A percentile compares a stretch with the other conserved stretches of the same genome.
Conservation (phyloP, 2,888 invertebrate species). For the Gnatocerus cornutus region DNA sequence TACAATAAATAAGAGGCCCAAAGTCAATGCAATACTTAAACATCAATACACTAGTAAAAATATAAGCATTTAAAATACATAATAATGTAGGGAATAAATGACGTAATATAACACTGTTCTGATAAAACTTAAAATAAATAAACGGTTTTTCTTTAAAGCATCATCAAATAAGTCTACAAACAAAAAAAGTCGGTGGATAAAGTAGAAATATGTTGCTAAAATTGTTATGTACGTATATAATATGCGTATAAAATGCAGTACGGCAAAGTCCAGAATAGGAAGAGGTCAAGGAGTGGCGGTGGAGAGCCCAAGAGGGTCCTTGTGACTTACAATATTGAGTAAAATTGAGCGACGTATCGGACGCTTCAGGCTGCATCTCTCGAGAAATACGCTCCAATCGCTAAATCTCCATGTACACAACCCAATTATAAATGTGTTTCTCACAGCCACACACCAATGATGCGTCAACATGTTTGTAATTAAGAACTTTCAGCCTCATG, state of each 20-base stretch:
- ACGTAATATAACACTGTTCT: conserved; percentile 44
- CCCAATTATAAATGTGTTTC: conserved; percentile 64
- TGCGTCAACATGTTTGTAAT: conserved; percentile 59
- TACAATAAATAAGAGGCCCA: conserved; percentile 48
- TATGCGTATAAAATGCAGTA: conserved; percentile 47
- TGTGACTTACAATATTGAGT: conserved; percentile 37
- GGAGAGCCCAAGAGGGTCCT: conserved; percentile 43
- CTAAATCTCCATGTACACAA: conserved; percentile 64
- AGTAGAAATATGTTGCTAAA: conserved; percentile 39
- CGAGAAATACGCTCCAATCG: conserved; percentile 58
- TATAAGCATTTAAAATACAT: conserved; percentile 44
- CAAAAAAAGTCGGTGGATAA: conserved; percentile 30
- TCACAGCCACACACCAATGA: conserved; percentile 70
- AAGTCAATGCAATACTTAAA: conserved; percentile 50
- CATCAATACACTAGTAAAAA: conserved; percentile 48
- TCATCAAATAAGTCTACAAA: conserved; percentile 34
- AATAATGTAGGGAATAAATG: conserved; percentile 42
- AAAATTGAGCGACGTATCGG: conserved; percentile 47
- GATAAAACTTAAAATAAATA: conserved; percentile 48
- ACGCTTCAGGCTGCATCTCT: conserved; percentile 61
- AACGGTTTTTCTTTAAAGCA: conserved; percentile 46
- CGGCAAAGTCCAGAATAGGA: conserved; percentile 40
- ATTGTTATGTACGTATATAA: conserved; percentile 47
- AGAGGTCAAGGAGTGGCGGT: conserved; percentile 28
- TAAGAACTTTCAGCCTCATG: conserved; percentile 66